These are phyloP conservation scores for Sebastolobus altivelis DNA, from an alignment of 2,797 vertebrate genomes.

Conservation along the genomic window DNA sequence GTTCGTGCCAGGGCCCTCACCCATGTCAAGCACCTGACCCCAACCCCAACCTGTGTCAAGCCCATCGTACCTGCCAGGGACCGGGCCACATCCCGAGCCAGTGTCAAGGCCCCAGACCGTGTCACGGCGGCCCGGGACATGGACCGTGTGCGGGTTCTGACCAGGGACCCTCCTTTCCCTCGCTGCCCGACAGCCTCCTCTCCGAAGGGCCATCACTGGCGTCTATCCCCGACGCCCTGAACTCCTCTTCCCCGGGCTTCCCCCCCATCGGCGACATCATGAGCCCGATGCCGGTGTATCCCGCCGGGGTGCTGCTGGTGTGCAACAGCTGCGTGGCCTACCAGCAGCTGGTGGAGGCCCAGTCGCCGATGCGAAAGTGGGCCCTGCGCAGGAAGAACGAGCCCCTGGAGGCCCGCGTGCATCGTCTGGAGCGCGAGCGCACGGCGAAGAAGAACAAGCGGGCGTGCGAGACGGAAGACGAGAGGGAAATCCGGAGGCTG, in stretches of 20 bases:
- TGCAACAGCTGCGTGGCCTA: constrained; percentile 97
- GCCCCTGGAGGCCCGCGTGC: constrained; percentile 90
- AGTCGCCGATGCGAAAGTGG: constrained; percentile 92
- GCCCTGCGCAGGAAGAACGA: constrained; percentile 94
- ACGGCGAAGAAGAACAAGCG: constrained; percentile 96
- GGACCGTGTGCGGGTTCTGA: constrained; percentile 59
- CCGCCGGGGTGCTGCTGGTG: constrained; percentile 94
- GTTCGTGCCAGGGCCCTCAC: constrained; percentile 66
- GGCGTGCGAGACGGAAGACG: constrained; percentile 93
- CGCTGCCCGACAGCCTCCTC: constrained; percentile 82
- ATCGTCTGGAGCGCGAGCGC: constrained; percentile 95
- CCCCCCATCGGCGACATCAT: constrained; percentile 86
- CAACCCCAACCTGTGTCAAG: constrained; percentile 62
- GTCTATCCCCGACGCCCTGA: constrained; percentile 82
- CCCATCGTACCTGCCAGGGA: constrained; percentile 66
- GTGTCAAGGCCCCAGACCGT: constrained; percentile 64
- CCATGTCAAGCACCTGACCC: constrained; percentile 63
- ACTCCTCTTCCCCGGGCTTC: constrained; percentile 79
- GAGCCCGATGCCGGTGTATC: constrained; percentile 89
- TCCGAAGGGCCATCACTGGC: constrained; percentile 82
- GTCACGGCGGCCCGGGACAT: constrained; percentile 49
- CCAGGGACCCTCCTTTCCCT: constrained; percentile 78
- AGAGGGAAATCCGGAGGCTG: constrained; percentile 92
- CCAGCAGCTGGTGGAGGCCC: constrained; percentile 91
- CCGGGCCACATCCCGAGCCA: constrained; percentile 59